These are phyloP conservation scores for Nezara viridula DNA, from an alignment of 2,888 invertebrate species.

Conservation along the genomic window DNA sequence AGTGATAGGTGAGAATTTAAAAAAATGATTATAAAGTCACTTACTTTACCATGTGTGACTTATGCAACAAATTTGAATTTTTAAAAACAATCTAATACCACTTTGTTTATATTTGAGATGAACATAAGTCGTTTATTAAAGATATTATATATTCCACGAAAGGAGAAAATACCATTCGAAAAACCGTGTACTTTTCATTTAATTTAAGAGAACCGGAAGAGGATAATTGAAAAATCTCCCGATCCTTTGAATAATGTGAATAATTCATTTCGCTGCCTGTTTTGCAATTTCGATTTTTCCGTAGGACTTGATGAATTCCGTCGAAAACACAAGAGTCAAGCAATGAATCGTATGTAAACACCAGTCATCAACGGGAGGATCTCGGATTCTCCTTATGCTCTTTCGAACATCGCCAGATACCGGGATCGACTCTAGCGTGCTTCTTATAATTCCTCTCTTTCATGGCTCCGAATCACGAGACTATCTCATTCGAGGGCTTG, in stretches of 20 bases:
- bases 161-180: neutral
- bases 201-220: neutral
- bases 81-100: too few species aligned
- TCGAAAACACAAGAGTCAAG: neutral
- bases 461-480: neutral
- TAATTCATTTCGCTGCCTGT: conserved; percentile 21
- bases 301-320: neutral
- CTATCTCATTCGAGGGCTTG: neutral
- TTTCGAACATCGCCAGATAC: neutral
- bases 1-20: too few species aligned
- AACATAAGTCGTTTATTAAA: too few species aligned
- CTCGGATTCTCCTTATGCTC: neutral
- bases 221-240: conserved; percentile 13
- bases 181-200: conserved; percentile 22
- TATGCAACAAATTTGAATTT: too few species aligned
- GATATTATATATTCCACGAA: conserved; percentile 10
- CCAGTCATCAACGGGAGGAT: conserved; percentile 28
- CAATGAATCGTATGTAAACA: conserved; percentile 3
- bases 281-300: conserved; percentile 2
- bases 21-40: too few species aligned
- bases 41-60: too few species aligned
- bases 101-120: too few species aligned
- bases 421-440: conserved; percentile 10
- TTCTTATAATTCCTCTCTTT: conserved; percentile 32
- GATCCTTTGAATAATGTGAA: conserved; percentile 11